Conservation (phyloP, 2,113 vertebrate genomes). For the Scortum barcoo region DNA sequence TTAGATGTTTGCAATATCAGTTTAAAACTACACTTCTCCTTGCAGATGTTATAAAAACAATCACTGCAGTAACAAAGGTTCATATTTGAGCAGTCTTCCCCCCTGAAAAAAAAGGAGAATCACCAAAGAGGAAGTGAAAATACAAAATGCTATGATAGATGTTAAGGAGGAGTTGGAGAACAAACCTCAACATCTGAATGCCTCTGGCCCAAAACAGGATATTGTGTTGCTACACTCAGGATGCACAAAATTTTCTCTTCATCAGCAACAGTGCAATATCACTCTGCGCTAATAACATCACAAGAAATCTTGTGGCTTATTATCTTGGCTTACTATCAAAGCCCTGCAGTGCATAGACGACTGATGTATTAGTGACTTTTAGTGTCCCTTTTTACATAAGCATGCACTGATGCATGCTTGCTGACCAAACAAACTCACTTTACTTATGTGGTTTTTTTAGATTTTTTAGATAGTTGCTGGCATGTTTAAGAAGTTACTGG, state of each 20-base stretch:
- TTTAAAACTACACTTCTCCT: neutral
- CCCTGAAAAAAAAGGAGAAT: constrained; percentile 64
- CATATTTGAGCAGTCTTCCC: constrained; percentile 47
- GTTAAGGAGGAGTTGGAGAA: constrained; percentile 50
- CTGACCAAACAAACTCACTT: neutral
- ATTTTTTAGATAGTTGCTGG: neutral
- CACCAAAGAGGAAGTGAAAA: constrained; percentile 76
- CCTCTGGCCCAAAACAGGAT: constrained; percentile 59
- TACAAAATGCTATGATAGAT: constrained; percentile 73
- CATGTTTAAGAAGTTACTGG: neutral
- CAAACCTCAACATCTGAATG: constrained; percentile 56
- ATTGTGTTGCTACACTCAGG: constrained; percentile 71
- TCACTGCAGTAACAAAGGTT: constrained; percentile 9
- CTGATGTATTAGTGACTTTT: neutral
- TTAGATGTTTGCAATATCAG: neutral
- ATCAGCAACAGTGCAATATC: constrained; percentile 48
- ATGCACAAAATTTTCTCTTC: constrained; percentile 59
- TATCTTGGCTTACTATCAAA: neutral
- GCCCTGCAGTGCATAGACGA: neutral
- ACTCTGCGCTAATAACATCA: constrained; percentile 14
- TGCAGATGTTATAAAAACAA: constrained; percentile 3
- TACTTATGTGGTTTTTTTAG: no score
- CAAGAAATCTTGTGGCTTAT: neutral
- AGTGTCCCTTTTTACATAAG: neutral
- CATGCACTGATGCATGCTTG: neutral